Conservation (phyloP, 2,113 vertebrate genomes). For the Lophius piscatorius region DNA sequence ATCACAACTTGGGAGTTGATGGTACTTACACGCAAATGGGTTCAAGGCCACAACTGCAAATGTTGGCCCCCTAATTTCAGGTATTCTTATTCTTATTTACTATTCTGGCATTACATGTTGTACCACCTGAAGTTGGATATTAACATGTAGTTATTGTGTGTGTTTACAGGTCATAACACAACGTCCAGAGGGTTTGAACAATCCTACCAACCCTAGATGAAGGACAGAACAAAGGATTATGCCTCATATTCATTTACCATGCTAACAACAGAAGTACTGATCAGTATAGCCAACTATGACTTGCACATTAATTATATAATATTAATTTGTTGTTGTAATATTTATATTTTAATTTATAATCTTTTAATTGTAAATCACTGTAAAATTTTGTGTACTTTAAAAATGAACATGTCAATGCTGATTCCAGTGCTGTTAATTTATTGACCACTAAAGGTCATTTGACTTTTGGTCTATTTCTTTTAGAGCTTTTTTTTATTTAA, state of each 20-base stretch:
- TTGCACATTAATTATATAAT: background rate
- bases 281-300: background rate
- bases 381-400: no score
- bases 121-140: background rate
- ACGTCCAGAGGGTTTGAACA: slow-evolving; percentile 17
- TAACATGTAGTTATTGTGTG: background rate
- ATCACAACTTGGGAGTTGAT: no score
- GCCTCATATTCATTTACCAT: background rate
- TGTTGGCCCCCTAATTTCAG: slow-evolving; percentile 15
- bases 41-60: slow-evolving; percentile 18
- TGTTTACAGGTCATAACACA: slow-evolving; percentile 36
- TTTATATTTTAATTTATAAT: slow-evolving; percentile 29
- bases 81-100: slow-evolving; percentile 40
- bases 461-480: background rate
- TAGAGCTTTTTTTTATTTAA: no score
- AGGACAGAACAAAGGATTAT: no score
- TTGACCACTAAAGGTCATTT: no score
- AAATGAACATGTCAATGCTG: no score
- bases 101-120: background rate
- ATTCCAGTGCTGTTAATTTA: no score
- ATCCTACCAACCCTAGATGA: slow-evolving; percentile 10
- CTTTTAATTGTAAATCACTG: background rate
- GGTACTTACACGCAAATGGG: background rate
- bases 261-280: background rate
- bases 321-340: slow-evolving; percentile 14